Percentiles rank a stretch among this genome's conserved stretches.
Evolutionary conservation across 2,888 invertebrate species (phyloP).

Genomic region (Brachyptera risi): DNA sequence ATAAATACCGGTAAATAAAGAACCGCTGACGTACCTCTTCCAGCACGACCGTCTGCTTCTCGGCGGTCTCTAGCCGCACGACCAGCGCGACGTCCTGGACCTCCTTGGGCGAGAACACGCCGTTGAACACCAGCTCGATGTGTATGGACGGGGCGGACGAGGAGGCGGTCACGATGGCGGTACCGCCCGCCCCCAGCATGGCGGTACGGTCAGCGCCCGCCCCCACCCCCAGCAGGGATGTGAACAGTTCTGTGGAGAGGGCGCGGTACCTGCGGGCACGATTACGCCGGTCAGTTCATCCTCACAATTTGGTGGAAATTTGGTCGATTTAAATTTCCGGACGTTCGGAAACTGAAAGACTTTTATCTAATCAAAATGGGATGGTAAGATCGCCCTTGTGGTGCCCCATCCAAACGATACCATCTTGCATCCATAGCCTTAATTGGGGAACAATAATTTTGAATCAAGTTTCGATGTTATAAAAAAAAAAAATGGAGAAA

Average conservation of each 20-base stretch:
- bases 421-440: too few species aligned
- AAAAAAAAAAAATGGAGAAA: too few species aligned
- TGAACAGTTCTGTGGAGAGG: conserved; percentile 76
- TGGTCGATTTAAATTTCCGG: too few species aligned
- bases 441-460: too few species aligned
- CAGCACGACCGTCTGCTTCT: conserved; percentile 67
- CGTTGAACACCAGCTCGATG: conserved; percentile 75
- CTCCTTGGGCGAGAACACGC: conserved; percentile 61
- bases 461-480: too few species aligned
- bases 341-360: too few species aligned
- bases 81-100: conserved; percentile 60
- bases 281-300: too few species aligned
- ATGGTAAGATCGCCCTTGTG: too few species aligned
- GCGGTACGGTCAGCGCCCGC: conserved; percentile 57
- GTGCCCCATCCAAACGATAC: too few species aligned
- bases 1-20: too few species aligned
- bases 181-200: conserved; percentile 63
- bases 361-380: too few species aligned
- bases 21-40: conserved; percentile 60
- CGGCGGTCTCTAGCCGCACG: conserved; percentile 64
- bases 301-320: too few species aligned
- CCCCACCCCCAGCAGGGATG: conserved; percentile 66
- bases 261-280: conserved; percentile 61
- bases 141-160: conserved; percentile 73
- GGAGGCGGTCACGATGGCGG: conserved; percentile 78